Evolutionary conservation across 1,140 invertebrate species (phyloP).

Genomic region (Drosophila trapezifrons): DNA sequence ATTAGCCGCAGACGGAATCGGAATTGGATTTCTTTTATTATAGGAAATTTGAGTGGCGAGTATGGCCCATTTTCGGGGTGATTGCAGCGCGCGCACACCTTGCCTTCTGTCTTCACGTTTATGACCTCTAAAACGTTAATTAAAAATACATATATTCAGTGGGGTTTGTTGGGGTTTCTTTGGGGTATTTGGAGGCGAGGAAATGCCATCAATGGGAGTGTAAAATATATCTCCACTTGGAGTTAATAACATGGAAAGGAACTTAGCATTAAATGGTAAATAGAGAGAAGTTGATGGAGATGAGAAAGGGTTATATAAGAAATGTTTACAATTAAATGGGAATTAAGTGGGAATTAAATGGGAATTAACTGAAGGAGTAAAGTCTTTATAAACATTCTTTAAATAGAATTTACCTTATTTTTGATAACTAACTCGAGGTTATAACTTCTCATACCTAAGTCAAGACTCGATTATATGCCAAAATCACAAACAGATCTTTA

Average conservation of each 20-base stretch:
- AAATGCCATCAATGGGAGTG: slow-evolving; percentile 20
- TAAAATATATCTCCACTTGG: slow-evolving; percentile 16
- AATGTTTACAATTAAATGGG: too few relatives aligned
- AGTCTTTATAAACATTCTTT: too few relatives aligned
- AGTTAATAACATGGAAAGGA: neutral
- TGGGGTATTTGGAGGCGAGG: neutral
- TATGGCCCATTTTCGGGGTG: slow-evolving; percentile 27
- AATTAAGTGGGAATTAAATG: too few relatives aligned
- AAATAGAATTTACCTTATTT: too few relatives aligned
- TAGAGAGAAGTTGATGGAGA: too few relatives aligned
- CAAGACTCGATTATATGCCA: too few relatives aligned
- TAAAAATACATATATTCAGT: slow-evolving; percentile 14
- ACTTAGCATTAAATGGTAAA: neutral
- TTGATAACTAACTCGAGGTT: too few relatives aligned
- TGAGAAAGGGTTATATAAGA: too few relatives aligned
- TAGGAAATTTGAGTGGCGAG: slow-evolving; percentile 1
- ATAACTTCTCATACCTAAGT: too few relatives aligned
- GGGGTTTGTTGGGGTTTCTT: too few relatives aligned
- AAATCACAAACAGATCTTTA: too few relatives aligned
- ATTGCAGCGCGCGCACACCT: slow-evolving; percentile 17
- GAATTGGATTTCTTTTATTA: slow-evolving; percentile 19
- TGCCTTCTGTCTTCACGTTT: slow-evolving; percentile 15
- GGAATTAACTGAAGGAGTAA: too few relatives aligned
- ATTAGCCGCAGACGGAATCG: slow-evolving; percentile 28
- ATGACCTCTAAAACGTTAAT: slow-evolving; percentile 43